phyloP scores from a whole-genome alignment of 1,140 invertebrate species.

The Pissodes strobi region DNA sequence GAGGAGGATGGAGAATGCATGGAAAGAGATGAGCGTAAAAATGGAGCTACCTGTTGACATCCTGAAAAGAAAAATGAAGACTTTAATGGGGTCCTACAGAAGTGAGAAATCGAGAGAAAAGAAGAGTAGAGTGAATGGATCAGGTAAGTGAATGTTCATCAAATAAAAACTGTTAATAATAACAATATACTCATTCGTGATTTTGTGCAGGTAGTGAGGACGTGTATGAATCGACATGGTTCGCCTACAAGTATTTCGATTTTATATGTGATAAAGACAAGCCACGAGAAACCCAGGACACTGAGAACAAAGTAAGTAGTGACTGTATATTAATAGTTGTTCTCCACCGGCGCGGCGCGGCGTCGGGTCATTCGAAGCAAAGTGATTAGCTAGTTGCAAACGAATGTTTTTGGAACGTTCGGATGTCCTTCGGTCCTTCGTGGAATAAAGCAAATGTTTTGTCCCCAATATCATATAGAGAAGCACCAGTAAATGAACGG shows the following conservation, averaged over 20 bases:
- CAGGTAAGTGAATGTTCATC: background rate
- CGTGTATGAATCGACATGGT: constrained; percentile 16
- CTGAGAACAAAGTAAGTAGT: background rate
- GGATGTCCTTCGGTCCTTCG: too few relatives aligned
- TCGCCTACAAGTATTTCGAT: constrained; percentile 6
- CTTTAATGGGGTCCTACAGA: constrained; percentile 4
- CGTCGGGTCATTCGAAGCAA: too few relatives aligned
- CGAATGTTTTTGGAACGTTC: too few relatives aligned
- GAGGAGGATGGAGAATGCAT: constrained; percentile 1
- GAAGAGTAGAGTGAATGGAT: background rate
- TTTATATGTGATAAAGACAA: constrained; percentile 11
- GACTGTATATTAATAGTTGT: too few relatives aligned
- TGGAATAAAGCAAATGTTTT: too few relatives aligned
- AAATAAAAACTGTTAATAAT: background rate
- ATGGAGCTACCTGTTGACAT: background rate
- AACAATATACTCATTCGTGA: background rate
- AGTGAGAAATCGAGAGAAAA: background rate
- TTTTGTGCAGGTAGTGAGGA: constrained; percentile 1
- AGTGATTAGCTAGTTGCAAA: too few relatives aligned
- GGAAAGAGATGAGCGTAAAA: constrained; percentile 1
- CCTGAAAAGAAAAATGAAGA: constrained; percentile 19
- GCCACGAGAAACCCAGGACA: background rate
- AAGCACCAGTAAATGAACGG: too few relatives aligned
- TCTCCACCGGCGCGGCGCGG: too few relatives aligned
- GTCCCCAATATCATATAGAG: too few relatives aligned